These are phyloP conservation scores for Candidula unifasciata DNA, from an alignment of 2,888 invertebrate species.

Conservation along the genomic window DNA sequence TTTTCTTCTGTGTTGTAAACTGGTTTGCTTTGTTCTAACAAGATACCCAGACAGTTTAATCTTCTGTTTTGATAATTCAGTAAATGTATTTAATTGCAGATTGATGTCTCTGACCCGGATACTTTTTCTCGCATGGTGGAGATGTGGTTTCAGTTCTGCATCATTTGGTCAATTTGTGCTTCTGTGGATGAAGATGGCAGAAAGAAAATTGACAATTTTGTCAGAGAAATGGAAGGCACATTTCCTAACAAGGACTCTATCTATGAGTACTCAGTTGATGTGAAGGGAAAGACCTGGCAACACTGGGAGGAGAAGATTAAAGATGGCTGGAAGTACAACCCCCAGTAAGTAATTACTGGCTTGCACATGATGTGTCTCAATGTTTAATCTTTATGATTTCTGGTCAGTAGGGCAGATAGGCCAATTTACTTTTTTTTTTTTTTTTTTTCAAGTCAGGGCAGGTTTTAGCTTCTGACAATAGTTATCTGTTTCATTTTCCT, in stretches of 20 bases:
- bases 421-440: too few species aligned
- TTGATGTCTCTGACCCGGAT: conserved; percentile 74
- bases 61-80: too few species aligned
- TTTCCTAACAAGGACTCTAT: conserved; percentile 92
- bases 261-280: conserved; percentile 93
- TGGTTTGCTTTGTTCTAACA: too few species aligned
- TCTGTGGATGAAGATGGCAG: conserved; percentile 78
- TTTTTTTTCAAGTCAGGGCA: too few species aligned
- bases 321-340: conserved; percentile 85
- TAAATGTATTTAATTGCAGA: conserved; percentile 57
- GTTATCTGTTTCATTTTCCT: too few species aligned
- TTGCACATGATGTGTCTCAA: too few species aligned
- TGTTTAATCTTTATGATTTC: too few species aligned
- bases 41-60: too few species aligned
- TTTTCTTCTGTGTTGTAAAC: too few species aligned
- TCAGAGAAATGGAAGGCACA: conserved; percentile 78
- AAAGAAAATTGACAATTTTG: conserved; percentile 78
- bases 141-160: conserved; percentile 78
- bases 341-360: conserved; percentile 82
- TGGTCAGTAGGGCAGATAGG: too few species aligned
- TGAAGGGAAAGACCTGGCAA: conserved; percentile 83
- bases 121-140: conserved; percentile 76
- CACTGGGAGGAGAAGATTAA: conserved; percentile 89
- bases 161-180: conserved; percentile 78
- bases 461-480: too few species aligned